Conservation (phyloP, 2,797 vertebrate genomes). For the Furcifer pardalis region DNA sequence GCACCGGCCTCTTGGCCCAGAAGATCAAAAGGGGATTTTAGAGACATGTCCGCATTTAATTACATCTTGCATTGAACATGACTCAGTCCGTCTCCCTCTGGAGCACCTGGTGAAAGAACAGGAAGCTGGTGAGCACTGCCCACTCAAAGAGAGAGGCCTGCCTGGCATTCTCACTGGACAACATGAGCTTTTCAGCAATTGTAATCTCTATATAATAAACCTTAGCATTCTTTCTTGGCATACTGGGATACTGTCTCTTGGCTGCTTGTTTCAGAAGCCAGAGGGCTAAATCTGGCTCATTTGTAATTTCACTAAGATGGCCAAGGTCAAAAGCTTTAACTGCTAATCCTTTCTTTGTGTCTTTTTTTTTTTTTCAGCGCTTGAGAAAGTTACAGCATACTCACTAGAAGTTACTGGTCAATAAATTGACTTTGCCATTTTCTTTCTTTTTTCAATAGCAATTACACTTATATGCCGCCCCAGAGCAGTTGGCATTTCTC, state of each 20-base stretch:
- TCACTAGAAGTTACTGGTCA: too few relatives aligned
- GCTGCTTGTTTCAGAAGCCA: neutral
- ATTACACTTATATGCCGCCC: too few relatives aligned
- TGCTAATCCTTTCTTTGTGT: neutral
- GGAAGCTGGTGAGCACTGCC: conserved; percentile 78
- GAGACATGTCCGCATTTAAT: conserved; percentile 82
- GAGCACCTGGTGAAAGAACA: conserved; percentile 78
- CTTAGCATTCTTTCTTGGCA: neutral
- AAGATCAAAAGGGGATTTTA: conserved; percentile 30
- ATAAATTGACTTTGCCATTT: too few relatives aligned
- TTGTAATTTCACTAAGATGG: neutral
- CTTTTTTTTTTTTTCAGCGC: too few relatives aligned
- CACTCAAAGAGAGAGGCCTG: neutral
- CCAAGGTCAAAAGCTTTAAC: neutral
- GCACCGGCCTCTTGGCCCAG: conserved; percentile 15
- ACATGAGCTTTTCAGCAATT: neutral
- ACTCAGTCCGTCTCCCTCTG: conserved; percentile 85
- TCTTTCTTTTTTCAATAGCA: neutral
- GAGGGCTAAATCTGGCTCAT: neutral
- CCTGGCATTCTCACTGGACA: neutral
- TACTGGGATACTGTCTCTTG: fast-evolving
- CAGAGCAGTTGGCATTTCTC: neutral
- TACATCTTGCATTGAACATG: conserved; percentile 89
- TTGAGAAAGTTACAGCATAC: too few relatives aligned
- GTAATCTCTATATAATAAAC: neutral